A percentile compares a stretch with the other conserved stretches of the same genome.
Evolutionary conservation across 2,888 invertebrate genomes (phyloP).

Genomic region (Drosophila dives): DNA sequence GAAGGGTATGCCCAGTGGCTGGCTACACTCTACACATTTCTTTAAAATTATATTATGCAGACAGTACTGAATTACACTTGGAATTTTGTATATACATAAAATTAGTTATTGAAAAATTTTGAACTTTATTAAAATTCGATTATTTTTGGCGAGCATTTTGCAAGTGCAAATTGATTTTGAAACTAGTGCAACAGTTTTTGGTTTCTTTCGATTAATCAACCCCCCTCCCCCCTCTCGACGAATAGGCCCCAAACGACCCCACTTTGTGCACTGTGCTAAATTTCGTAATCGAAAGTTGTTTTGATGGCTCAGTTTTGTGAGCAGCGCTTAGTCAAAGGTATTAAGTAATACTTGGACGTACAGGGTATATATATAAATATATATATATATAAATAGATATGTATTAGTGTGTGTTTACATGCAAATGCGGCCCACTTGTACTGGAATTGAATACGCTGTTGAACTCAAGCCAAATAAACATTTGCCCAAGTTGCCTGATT

Average conservation of each 20-base stretch:
- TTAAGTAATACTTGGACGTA: constrained; percentile 70
- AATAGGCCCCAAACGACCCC: constrained; percentile 6
- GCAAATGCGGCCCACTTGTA: constrained; percentile 64
- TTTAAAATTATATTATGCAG: accelerated
- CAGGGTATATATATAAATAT: constrained; percentile 10
- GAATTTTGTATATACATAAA: background rate
- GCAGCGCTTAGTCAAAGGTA: constrained; percentile 73
- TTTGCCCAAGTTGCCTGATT: constrained; percentile 51
- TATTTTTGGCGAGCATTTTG: constrained; percentile 1
- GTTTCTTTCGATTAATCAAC: constrained; percentile 25
- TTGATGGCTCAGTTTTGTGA: constrained; percentile 69
- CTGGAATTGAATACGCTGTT: constrained; percentile 60
- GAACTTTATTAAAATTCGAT: background rate
- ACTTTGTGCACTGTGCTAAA: constrained; percentile 64
- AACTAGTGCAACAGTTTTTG: background rate
- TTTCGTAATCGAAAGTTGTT: constrained; percentile 80
- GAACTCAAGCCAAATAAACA: constrained; percentile 58
- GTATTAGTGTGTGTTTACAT: constrained; percentile 37
- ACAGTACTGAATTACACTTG: background rate
- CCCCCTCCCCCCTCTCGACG: background rate
- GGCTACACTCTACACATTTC: background rate
- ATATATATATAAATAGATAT: background rate
- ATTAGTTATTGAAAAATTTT: background rate
- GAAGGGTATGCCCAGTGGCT: background rate
- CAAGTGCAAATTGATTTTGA: background rate